Evolutionary conservation across 2,888 invertebrate species (phyloP), one percentile per base, ranked within the genome.

Genomic region (Miltochrista miniata): DNA sequence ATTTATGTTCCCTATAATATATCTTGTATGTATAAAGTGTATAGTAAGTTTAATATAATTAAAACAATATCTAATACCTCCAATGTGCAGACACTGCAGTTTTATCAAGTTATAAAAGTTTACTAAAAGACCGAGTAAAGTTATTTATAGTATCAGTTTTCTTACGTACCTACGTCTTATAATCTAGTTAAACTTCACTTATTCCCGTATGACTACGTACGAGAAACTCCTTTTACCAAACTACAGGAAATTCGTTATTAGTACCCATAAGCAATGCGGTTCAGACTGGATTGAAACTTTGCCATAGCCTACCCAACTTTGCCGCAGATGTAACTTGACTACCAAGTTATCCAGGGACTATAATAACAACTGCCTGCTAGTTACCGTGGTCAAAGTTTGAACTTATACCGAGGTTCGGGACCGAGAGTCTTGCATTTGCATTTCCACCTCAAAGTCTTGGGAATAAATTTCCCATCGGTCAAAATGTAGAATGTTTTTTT

Each of bases 281-380:
- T 47, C 29, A 40, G 35, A 48, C 45, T 31, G 43, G 18, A 9
- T 11, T 12, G 15, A 40, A 64, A 64, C 49, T 59, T 62, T 10
- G 5, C 45, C 34, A 18, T 18, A 51, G 38, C 48, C 51, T 35
- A 15, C 0, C 40, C 29, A 48, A 59, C 35, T 52, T 59, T 12
- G 40, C n/a, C 7, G 12, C 7, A 46, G 10, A 34, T 24, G 18
- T 13, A 40, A 41, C 40, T 47, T 40, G 12, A 24, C 14, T 47
- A 7, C 24, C 7, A 24, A 39, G 33, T 36, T 37, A 13, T 15
- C 14, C 24, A 18, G 12, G 2, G n/a, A 11, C n/a, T 18, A 10
- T 36, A 45, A 38, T 4, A 31, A 11, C n/a, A 29, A 39, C 39
- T 40, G 13, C 8, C 8, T 29, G 8, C 1, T 30, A 40, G 29